Percentiles rank a stretch among this genome's conserved stretches.
phyloP scores from a whole-genome alignment of 2,797 vertebrate species.

The Mionectes olivaceus region DNA sequence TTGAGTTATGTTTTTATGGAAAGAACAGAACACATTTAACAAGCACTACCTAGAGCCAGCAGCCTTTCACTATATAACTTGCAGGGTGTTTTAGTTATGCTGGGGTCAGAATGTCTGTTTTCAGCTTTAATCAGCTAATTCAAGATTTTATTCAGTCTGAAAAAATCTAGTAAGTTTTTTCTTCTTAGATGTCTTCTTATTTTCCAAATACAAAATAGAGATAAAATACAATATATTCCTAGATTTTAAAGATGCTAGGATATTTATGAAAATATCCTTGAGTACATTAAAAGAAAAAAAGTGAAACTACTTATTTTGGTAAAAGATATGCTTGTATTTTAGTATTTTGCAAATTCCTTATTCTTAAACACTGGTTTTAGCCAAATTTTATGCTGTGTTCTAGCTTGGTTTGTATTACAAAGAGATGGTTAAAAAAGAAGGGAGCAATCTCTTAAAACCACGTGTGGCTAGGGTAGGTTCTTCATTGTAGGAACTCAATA shows the following conservation, averaged over 20 bases:
- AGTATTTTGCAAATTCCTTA: background rate
- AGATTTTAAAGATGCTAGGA: background rate
- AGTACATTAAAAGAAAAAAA: background rate
- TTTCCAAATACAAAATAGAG: background rate
- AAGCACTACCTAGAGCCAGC: slow-evolving; percentile 48
- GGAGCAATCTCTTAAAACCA: background rate
- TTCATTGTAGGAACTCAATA: background rate
- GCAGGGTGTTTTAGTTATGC: slow-evolving; percentile 54
- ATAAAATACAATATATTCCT: background rate
- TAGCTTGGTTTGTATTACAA: background rate
- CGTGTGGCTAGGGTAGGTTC: background rate
- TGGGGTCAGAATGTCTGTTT: slow-evolving; percentile 55
- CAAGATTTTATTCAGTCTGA: background rate
- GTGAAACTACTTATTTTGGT: background rate
- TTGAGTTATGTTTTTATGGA: slow-evolving; percentile 64
- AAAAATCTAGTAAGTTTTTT: background rate
- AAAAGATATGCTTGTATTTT: background rate
- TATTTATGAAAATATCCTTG: background rate
- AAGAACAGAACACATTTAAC: slow-evolving; percentile 64
- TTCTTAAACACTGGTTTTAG: background rate
- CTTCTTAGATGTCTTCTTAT: background rate
- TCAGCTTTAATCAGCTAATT: slow-evolving; percentile 47
- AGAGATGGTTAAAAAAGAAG: background rate
- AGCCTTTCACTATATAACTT: slow-evolving; percentile 20
- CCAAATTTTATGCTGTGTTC: background rate